Evolutionary conservation across 2,888 invertebrate species (phyloP).

Genomic region (Priocnemis perturbator): DNA sequence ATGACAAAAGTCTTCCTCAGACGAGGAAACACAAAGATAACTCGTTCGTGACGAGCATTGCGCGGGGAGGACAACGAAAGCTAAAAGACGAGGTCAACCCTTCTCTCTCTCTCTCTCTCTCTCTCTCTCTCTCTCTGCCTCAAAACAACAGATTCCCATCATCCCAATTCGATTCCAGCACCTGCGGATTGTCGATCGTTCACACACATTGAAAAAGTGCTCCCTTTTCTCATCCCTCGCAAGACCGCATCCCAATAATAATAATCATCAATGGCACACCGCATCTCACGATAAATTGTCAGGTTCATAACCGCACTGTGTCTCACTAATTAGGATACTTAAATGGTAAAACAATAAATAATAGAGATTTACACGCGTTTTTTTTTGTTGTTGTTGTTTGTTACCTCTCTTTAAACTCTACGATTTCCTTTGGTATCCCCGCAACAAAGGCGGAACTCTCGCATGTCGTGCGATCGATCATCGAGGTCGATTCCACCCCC

Average conservation of each 20-base stretch:
- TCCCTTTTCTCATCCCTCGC: constrained; percentile 26
- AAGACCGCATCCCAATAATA: constrained; percentile 25
- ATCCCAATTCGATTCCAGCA: constrained; percentile 3
- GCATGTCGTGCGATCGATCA: constrained; percentile 31
- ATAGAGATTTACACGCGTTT: constrained; percentile 45
- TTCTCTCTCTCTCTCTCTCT: constrained; percentile 14
- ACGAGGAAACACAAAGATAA: too few relatives aligned
- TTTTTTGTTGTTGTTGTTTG: constrained; percentile 6
- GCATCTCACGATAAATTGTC: constrained; percentile 41
- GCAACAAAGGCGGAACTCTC: constrained; percentile 14
- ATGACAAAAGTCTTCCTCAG: too few relatives aligned
- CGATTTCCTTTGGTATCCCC: constrained; percentile 64
- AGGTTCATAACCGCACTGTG: constrained; percentile 56
- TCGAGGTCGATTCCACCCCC: constrained; percentile 8
- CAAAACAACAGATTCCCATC: background rate
- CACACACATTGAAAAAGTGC: constrained; percentile 4
- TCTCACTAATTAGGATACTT: constrained; percentile 53
- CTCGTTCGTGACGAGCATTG: too few relatives aligned
- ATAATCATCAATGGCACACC: constrained; percentile 31
- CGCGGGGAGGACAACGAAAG: too few relatives aligned
- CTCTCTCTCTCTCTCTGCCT: constrained; percentile 16
- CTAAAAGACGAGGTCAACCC: constrained; percentile 5
- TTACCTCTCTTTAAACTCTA: constrained; percentile 44
- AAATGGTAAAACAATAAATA: constrained; percentile 67
- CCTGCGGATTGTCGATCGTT: background rate